Base-by-base conservation (phyloP, 2,113 vertebrate species). In the Corythaeola cristata region DNA sequence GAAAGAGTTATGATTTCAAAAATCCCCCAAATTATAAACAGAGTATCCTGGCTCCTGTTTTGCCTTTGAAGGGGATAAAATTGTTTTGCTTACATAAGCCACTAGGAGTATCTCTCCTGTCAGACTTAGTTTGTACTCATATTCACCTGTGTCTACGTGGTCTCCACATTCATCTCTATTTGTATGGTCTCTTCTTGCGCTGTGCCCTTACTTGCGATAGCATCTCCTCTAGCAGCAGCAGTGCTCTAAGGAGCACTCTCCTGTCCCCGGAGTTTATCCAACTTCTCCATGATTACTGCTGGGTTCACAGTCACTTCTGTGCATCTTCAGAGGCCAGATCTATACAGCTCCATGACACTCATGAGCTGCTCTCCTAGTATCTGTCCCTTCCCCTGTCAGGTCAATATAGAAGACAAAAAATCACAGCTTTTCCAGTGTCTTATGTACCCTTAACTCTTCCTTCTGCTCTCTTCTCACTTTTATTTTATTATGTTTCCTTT, bases 1-100 rank as follows among this genome's bases (percentile, higher is more conserved):
- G 96, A 97, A 97, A 97, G 97, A 97, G 92, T 90, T 97, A 96
- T 62, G 91, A 92, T 96, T 97, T 96, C 49, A 91, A 88, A 98
- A 98, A 97, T 96, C 90, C 97, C 97, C 97, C 94, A 91, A 97
- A 97, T 96, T 97, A 96, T 82, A 86, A 96, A 92, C 68, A 86
- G 84, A 94, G 59, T 60, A 66, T 88, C 82, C 92, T 87, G 84
- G 91, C 92, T 96, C 90, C 88, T 33, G 27, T 77, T 91, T 89
- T 64, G 90, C 72, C 96, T 96, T 92, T 75, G 97, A 97, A 96
- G 90, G 63, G 30, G 53, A 77, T 72, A 74, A 63, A 59, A 76
- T 75, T 85, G 60, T 92, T 87, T 91, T 74, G 91, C 82, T 94
- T 88, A 33, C 13, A 47, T 59, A 72, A 64, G 53, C 89, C 89